Base-by-base conservation (phyloP, 2,888 invertebrate genomes). In the Drosophila maculinotata region DNA sequence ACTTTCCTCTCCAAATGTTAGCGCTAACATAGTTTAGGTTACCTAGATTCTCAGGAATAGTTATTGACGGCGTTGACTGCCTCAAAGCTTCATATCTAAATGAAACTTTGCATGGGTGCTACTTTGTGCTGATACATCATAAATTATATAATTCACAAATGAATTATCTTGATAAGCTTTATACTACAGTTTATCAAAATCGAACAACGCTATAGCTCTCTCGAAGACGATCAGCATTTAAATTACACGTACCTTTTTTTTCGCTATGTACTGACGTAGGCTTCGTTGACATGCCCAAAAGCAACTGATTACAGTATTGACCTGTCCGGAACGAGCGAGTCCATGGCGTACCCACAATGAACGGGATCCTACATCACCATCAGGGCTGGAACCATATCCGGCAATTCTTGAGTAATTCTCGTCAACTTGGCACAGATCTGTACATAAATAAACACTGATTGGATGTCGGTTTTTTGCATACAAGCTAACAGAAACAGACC, bases 241-340 rank as follows among this genome's bases (percentile, higher is more conserved):
- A n/a, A n/a, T n/a, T 20, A 4, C 14, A 42, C 8, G 1, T 28
- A 96, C 96, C 94, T 96, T 95, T 90, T 96, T 93, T 89, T 95
- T 94, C 3, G 97, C 96, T 67, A 97, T 92, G 87, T 96, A 96
- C 91, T 97, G 96, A 87, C 95, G 95, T 42, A 97, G 92, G 62
- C 95, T 93, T 23, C 94, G 94, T 44, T 96, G 93, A 86, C 96
- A 96, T 10, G 95, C 94, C 60, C 95, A 92, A 89, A 97, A 95
- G 90, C 97, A 97, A 84, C 95, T 95, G 89, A 96, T 94, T 33
- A 96, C 92, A 2, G 90, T 89, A 69, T 87, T 89, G 10, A 84
- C 74, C 17, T 77, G 74, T 1, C 54, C 44, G 12, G 90, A 81
- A 25, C 83, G 68, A 0, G 87, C 65, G 3, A 90, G 74, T 2